These are phyloP conservation scores for Branchinecta sandiegonensis DNA, from an alignment of 2,888 invertebrate genomes.

Conservation along the genomic window DNA sequence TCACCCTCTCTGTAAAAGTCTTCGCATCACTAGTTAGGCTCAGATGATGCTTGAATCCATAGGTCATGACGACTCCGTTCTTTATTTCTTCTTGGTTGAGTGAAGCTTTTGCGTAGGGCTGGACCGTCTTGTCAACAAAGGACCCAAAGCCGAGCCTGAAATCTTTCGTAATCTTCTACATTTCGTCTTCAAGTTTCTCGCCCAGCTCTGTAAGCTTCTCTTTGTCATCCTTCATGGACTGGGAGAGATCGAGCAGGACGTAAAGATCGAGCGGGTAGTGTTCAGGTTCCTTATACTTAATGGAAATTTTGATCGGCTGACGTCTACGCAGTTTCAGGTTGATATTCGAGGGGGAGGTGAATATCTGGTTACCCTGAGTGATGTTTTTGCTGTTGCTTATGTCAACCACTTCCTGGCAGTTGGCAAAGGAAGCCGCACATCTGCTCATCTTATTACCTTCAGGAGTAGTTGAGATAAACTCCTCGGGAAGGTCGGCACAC, in stretches of 20 bases:
- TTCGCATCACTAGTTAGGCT: slow-evolving; percentile 64
- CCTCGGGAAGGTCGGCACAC: slow-evolving; percentile 45
- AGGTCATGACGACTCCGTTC: slow-evolving; percentile 67
- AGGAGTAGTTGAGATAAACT: neutral
- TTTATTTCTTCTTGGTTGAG: slow-evolving; percentile 67
- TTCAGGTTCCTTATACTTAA: slow-evolving; percentile 58
- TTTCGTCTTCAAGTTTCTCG: slow-evolving; percentile 59
- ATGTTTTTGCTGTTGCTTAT: neutral
- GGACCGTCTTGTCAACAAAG: slow-evolving; percentile 89
- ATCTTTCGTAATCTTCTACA: slow-evolving; percentile 81
- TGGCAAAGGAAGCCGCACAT: neutral
- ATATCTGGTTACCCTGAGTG: neutral
- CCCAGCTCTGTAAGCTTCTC: slow-evolving; percentile 76
- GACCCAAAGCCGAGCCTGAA: slow-evolving; percentile 86
- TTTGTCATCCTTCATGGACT: slow-evolving; percentile 98
- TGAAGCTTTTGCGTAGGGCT: slow-evolving; percentile 89
- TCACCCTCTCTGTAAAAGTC: slow-evolving; percentile 66
- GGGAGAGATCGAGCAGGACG: slow-evolving; percentile 97
- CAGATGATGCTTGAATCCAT: slow-evolving; percentile 91
- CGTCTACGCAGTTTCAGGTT: slow-evolving; percentile 42
- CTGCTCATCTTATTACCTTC: neutral
- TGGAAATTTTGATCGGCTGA: slow-evolving; percentile 54
- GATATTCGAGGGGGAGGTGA: neutral
- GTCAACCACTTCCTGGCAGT: neutral
- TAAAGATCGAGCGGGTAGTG: slow-evolving; percentile 98